Base-by-base conservation (phyloP, 2,797 vertebrate genomes). In the Naso thynnoides region DNA sequence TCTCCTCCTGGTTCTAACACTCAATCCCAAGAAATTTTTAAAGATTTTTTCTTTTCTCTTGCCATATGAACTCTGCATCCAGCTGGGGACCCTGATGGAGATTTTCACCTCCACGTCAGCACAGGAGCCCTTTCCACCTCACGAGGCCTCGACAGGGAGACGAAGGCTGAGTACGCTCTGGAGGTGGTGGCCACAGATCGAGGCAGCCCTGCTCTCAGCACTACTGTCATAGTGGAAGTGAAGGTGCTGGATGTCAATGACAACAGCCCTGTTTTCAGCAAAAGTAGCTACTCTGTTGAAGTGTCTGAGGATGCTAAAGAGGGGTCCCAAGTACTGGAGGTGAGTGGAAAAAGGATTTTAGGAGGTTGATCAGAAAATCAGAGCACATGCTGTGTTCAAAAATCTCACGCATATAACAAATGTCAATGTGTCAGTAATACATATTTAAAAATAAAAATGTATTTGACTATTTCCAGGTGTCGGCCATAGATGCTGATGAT, bases 161-260 rank as follows among this genome's bases (percentile, higher is more conserved):
- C 65, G 0, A 93, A 83, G 50, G 81, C 93, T 13, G 88, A 86
- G 48, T 98, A 98, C 54, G 90, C 70, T 48, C 91, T 99, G 68
- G 91, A 77, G 6, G 94, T 99, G 70, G 91, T 96, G 81, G 97
- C 96, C 23, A 90, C 78, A 1, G 98, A 99, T 88, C 92, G 90
- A 0, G 98, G 97, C 41, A 92, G 76, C 9, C 96, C 97, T 0
- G 79, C 94, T 0, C 95, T 95, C 57, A 97, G 96, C 64, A 92
- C 95, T 49, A 95, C 93, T 8, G 91, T 95, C 59, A 92, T 88
- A 0, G 93, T 99, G 80, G 89, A 90, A 0, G 94, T 99, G 57
- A 89, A 66, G 9, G 96, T 99, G 58, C 76, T 99, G 81, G 98
- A 99, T 50, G 93, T 98, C 31, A 99, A 99, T 15, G 98, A 99